Base-by-base conservation (phyloP, 2,797 vertebrate species). In the Sebastes alutus region DNA sequence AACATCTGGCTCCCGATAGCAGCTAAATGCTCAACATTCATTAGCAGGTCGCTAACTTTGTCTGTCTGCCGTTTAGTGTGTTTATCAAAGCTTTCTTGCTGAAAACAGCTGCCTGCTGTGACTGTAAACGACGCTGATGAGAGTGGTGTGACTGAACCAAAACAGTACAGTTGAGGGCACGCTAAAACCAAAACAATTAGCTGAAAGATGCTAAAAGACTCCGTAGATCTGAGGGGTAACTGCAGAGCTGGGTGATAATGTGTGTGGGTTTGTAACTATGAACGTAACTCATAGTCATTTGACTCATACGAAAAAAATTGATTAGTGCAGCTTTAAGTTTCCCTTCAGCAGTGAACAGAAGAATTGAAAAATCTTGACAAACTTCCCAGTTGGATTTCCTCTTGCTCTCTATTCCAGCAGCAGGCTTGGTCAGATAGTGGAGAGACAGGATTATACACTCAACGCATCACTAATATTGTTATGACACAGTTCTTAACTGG, bases 371-470 rank as follows among this genome's bases (percentile, higher is more conserved):
- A 81, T 69, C 56, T 78, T 81, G 70, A 85, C 85, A 84, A 85
- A 89, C 58, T 79, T 78, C 72, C 72, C 55, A 82, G 63, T 82
- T 77, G 82, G 78, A 83, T 89, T 89, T 80, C 75, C 77, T 78
- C 73, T 74, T 75, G 76, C 83, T 89, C 38, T 83, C 72, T 75
- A 55, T 70, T 87, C 73, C 82, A 82, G 87, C 82, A 69, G 83
- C 75, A 78, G 73, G 84, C 88, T 89, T 83, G 89, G 88, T 89
- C 85, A 80, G 87, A 86, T 66, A 78, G 80, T 67, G 88, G 75
- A 78, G 82, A 79, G 83, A 75, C 85, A 77, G 92, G 91, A 94
- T 94, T 94, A 94, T 78, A 89, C 89, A 88, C 85, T 92, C 88
- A 89, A 86, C 65, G 92, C 92, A 92, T 92, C 91, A 86, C 86